These are phyloP conservation scores for Poecilia latipinna DNA, from an alignment of 2,113 vertebrate genomes.

Conservation along the genomic window DNA sequence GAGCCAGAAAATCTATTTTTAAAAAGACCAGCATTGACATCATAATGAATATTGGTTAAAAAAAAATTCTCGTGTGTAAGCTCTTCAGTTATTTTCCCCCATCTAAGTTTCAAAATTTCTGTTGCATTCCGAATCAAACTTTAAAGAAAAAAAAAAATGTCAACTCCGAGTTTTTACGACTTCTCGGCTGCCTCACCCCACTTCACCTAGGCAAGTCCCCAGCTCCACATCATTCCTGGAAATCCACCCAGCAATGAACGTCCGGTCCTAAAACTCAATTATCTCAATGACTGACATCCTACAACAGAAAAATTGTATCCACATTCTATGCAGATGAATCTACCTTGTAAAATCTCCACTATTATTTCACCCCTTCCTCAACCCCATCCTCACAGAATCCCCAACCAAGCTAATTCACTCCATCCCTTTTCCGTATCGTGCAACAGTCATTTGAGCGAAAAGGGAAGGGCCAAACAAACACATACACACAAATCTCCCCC, in stretches of 20 bases:
- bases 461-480: conserved; percentile 71
- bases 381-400: conserved; percentile 21
- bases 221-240: not conserved
- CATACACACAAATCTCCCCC: conserved; percentile 45
- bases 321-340: conserved; percentile 25
- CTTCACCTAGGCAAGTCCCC: not conserved
- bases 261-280: not conserved
- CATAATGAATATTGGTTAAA: too few relatives aligned
- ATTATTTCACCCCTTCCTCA: conserved; percentile 13
- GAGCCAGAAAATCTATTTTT: not conserved
- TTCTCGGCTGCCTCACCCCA: not conserved
- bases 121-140: not conserved
- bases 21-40: not conserved
- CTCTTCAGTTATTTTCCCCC: not conserved
- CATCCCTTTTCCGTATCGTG: conserved; percentile 63
- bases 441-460: conserved; percentile 56
- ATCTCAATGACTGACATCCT: not conserved
- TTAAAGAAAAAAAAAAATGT: too few relatives aligned
- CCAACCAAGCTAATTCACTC: conserved; percentile 62
- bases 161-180: too few relatives aligned
- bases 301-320: conserved; percentile 6
- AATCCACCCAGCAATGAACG: not conserved
- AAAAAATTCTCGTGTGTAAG: too few relatives aligned
- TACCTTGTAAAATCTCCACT: conserved; percentile 43
- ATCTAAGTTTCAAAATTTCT: not conserved